Evolutionary conservation across 2,113 vertebrate genomes (phyloP).

Genomic region (Cnemophilus loriae): DNA sequence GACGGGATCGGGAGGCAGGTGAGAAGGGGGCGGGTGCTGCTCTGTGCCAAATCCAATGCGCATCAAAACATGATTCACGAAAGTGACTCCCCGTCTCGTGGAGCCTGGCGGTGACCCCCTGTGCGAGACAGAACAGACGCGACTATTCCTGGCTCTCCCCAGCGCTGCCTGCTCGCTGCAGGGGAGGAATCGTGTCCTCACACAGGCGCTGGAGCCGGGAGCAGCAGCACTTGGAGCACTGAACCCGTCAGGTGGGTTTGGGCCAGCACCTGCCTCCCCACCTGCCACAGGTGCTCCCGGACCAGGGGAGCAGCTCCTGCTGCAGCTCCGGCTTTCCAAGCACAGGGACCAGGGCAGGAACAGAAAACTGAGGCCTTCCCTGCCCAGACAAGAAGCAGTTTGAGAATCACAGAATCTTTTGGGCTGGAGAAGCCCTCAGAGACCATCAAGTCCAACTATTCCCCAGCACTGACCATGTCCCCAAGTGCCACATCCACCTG

Average conservation of each 20-base stretch:
- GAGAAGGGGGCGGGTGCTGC: background rate
- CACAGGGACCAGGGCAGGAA: fast-evolving
- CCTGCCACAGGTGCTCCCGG: background rate
- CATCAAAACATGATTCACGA: background rate
- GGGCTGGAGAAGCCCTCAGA: background rate
- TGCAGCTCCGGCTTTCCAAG: fast-evolving
- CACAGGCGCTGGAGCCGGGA: fast-evolving
- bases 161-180: fast-evolving
- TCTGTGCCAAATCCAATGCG: background rate
- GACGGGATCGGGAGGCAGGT: background rate
- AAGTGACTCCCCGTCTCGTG: background rate
- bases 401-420: background rate
- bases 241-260: fast-evolving
- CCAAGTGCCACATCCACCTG: background rate
- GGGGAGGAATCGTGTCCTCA: fast-evolving
- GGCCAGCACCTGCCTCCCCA: background rate
- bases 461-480: background rate
- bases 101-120: background rate
- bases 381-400: background rate
- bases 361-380: background rate
- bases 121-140: fast-evolving
- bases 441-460: background rate
- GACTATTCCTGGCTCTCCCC: background rate
- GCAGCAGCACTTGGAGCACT: background rate
- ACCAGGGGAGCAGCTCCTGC: background rate